Conservation (phyloP, 2,888 invertebrate species). For the Caenorhabditis drosophilae region DNA sequence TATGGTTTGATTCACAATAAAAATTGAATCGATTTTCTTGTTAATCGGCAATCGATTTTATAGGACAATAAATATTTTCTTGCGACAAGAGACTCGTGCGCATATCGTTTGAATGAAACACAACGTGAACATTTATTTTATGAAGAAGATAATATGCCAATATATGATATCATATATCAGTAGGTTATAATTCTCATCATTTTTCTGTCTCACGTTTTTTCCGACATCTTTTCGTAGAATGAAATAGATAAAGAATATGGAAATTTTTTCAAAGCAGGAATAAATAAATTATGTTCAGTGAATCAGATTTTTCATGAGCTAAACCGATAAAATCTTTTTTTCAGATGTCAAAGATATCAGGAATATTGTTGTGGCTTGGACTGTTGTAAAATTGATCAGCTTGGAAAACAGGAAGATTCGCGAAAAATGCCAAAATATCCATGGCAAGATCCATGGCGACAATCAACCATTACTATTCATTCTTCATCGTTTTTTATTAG, state of each 20-base stretch:
- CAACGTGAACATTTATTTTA: constrained; percentile 60
- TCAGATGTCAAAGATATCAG: constrained; percentile 64
- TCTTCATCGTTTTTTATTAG: too few relatives aligned
- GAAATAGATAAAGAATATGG: background rate
- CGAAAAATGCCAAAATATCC: constrained; percentile 33
- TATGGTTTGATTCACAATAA: constrained; percentile 53
- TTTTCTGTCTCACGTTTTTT: too few relatives aligned
- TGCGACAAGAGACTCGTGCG: constrained; percentile 63
- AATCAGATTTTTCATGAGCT: too few relatives aligned
- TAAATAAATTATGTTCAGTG: too few relatives aligned
- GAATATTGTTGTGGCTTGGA: constrained; percentile 67
- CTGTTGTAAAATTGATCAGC: constrained; percentile 58
- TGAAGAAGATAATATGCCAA: constrained; percentile 58
- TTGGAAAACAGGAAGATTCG: constrained; percentile 15
- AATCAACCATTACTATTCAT: constrained; percentile 8
- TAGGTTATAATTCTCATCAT: too few relatives aligned
- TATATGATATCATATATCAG: constrained; percentile 66
- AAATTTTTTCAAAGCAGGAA: too few relatives aligned
- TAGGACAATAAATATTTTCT: constrained; percentile 67
- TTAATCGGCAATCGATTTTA: constrained; percentile 16
- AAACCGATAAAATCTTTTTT: too few relatives aligned
- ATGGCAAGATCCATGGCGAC: constrained; percentile 37
- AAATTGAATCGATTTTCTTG: too few relatives aligned
- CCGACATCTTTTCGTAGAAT: background rate
- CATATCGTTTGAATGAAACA: constrained; percentile 61